Evolutionary conservation across 2,797 vertebrate species (phyloP).

Genomic region (Enteromius fasciolatus): DNA sequence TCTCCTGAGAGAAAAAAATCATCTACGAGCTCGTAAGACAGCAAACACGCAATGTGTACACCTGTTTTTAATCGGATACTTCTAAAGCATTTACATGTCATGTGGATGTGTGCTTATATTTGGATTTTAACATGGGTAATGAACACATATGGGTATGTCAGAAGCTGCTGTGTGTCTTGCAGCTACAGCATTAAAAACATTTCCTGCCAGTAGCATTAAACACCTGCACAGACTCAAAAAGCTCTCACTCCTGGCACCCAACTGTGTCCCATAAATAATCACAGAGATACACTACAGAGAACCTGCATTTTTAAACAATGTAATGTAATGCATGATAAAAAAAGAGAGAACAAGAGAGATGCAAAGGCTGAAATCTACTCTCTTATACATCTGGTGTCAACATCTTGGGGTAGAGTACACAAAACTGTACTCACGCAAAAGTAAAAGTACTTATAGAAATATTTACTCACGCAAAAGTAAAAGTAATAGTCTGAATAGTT

Average conservation of each 20-base stretch:
- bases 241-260: slow-evolving; percentile 72
- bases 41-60: too few species aligned
- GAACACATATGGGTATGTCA: slow-evolving; percentile 25
- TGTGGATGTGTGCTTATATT: neutral
- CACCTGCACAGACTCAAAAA: slow-evolving; percentile 67
- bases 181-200: slow-evolving; percentile 15
- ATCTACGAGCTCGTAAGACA: too few species aligned
- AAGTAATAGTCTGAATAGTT: too few species aligned
- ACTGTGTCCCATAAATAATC: slow-evolving; percentile 73
- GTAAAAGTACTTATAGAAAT: too few species aligned
- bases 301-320: slow-evolving; percentile 71
- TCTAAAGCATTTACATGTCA: neutral
- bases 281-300: slow-evolving; percentile 75
- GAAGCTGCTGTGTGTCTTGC: slow-evolving; percentile 40
- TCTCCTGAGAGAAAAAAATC: too few species aligned
- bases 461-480: too few species aligned
- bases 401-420: neutral
- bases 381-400: neutral
- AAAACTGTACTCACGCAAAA: too few species aligned
- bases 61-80: too few species aligned
- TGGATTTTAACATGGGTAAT: neutral
- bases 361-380: slow-evolving; percentile 19
- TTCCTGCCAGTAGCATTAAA: slow-evolving; percentile 50
- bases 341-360: slow-evolving; percentile 16
- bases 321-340: slow-evolving; percentile 75